Conservation (phyloP, 2,113 vertebrate species). For the Phrynosoma platyrhinos region DNA sequence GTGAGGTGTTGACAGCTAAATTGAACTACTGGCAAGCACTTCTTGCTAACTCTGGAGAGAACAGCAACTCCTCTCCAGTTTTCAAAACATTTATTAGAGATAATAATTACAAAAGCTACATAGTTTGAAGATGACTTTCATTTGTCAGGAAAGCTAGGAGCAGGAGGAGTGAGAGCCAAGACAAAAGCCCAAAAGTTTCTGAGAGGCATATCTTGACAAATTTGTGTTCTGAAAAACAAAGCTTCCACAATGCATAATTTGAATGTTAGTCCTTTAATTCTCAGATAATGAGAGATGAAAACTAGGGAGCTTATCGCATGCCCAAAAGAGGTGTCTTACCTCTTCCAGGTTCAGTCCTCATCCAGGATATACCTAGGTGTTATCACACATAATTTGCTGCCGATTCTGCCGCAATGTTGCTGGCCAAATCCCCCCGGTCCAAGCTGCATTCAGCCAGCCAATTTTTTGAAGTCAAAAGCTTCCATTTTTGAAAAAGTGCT, state of each 20-base stretch:
- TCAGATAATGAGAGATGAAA: constrained; percentile 17
- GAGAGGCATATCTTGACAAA: constrained; percentile 59
- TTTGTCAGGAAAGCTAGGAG: constrained; percentile 68
- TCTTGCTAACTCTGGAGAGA: constrained; percentile 62
- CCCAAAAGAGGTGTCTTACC: too few relatives aligned
- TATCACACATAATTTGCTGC: too few relatives aligned
- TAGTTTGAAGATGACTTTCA: constrained; percentile 73
- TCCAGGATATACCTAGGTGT: too few relatives aligned
- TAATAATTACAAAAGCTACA: constrained; percentile 74
- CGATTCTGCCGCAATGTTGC: too few relatives aligned
- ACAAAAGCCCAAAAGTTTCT: constrained; percentile 64
- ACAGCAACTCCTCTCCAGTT: constrained; percentile 61
- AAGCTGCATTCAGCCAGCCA: too few relatives aligned
- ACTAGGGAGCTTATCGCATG: background rate
- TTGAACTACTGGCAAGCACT: constrained; percentile 75
- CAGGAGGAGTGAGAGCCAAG: constrained; percentile 65
- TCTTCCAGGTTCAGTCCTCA: too few relatives aligned
- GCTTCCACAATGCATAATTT: background rate
- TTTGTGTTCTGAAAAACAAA: constrained; percentile 37
- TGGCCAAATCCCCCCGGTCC: too few relatives aligned
- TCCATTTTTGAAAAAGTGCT: too few relatives aligned
- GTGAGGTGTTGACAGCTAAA: constrained; percentile 78
- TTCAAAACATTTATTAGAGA: constrained; percentile 73
- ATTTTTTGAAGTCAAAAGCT: too few relatives aligned
- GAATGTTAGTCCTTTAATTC: constrained; percentile 28